Evolutionary conservation across 2,113 vertebrate species (phyloP).

Genomic region (Phycodurus eques): DNA sequence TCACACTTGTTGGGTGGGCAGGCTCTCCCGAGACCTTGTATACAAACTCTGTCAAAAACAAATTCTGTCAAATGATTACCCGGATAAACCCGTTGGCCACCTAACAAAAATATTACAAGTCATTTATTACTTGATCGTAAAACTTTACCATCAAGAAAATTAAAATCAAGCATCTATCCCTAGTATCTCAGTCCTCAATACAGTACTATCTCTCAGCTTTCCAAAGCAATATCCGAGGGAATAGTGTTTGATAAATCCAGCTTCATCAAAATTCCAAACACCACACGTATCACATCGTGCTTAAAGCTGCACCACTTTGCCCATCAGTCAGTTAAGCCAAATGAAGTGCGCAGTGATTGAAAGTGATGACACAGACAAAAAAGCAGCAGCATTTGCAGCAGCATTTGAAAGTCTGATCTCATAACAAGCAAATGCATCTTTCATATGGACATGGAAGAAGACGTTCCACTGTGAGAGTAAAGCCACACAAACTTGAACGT

Average conservation of each 20-base stretch:
- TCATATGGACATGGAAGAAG: slow-evolving; percentile 25
- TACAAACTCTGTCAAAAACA: too few species aligned
- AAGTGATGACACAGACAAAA: slow-evolving; percentile 35
- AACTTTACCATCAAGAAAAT: too few species aligned
- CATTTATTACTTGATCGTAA: too few species aligned
- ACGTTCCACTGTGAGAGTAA: slow-evolving; percentile 57
- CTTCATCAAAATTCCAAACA: neutral
- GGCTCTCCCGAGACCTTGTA: too few species aligned
- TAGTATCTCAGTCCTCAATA: neutral
- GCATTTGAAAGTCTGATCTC: slow-evolving; percentile 42
- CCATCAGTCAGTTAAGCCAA: slow-evolving; percentile 46
- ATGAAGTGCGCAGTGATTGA: slow-evolving; percentile 26
- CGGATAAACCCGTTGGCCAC: too few species aligned
- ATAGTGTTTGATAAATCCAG: neutral
- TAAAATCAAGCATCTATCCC: too few species aligned
- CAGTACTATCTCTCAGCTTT: neutral
- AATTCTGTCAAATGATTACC: too few species aligned
- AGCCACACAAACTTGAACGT: slow-evolving; percentile 6
- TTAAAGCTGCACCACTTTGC: neutral
- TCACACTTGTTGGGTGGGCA: too few species aligned
- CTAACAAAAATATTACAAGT: too few species aligned
- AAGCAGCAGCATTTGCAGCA: slow-evolving; percentile 36
- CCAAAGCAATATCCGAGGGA: neutral
- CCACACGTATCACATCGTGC: neutral
- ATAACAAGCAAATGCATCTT: slow-evolving; percentile 26